Evolutionary conservation across 1,140 invertebrate species (phyloP), one percentile per base, ranked within the genome.

Genomic region (Nephila pilipes): DNA sequence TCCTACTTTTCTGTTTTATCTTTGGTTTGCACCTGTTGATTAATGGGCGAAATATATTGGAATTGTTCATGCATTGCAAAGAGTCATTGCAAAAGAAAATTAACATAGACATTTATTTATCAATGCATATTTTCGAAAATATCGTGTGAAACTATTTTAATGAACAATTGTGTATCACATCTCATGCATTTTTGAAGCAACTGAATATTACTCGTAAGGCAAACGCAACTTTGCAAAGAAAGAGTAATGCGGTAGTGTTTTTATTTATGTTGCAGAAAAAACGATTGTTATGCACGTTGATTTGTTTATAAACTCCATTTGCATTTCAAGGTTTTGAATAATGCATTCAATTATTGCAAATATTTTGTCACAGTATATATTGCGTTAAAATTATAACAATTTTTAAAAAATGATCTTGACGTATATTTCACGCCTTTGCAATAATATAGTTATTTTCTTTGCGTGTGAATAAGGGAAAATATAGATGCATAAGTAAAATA

Each of bases 41-140:
- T 75, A 6, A 36, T 14, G 12, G 14, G n/a, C 16, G 25, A 75
- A 12, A 12, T 1, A 20, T 55, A n/a, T 25, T 12, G 8, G 22
- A 83, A 83, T 54, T 55, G 20, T 83, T 20, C 80, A 55, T 20
- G n/a, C 36, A 83, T 83, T 83, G 80, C 80, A 83, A 75, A 75
- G 16, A 75, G 63, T 65, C 63, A 65, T 65, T 65, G 63, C 65
- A 75, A 2, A 1, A 5, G 32, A 10, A 20, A 18, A 18, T 16
- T 10, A 29, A 75, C 10, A 16, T 75, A 29, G 32, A 29, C 69
- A 36, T 75, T 32, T 20, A 36, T 32, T 20, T 20, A 75, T 75
- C 3, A 75, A 18, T 75, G 69, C 69, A 75, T 12, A 3, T 65
- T 12, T 2, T 5, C 25, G 6, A 12, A 65, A 29, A n/a, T n/a